phyloP scores from a whole-genome alignment of 2,888 invertebrate species.

The Oscheius onirici region DNA sequence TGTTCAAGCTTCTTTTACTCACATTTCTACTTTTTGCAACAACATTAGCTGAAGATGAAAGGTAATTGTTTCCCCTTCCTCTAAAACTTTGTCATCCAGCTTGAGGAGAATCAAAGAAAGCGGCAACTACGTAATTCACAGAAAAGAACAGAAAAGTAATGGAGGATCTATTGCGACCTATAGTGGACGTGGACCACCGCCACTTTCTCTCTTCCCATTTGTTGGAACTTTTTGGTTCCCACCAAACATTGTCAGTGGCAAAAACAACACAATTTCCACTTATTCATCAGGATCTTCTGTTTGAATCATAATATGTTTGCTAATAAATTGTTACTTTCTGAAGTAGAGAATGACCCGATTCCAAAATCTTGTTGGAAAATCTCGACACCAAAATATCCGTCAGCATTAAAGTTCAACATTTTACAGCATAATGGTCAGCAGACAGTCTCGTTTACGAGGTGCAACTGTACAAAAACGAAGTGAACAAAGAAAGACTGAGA shows the following conservation, averaged over 20 bases:
- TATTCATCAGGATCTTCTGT: conserved; percentile 7
- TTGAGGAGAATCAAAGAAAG: neutral
- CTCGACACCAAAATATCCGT: neutral
- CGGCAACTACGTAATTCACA: conserved; percentile 17
- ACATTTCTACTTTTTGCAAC: conserved; percentile 6
- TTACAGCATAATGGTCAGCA: neutral
- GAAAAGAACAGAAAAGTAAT: conserved; percentile 7
- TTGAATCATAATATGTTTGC: neutral
- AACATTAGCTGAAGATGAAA: neutral
- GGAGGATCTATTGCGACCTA: conserved; percentile 19
- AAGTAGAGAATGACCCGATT: no score
- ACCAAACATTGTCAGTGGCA: neutral
- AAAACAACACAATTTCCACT: conserved; percentile 11
- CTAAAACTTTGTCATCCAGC: neutral
- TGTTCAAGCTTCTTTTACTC: conserved; percentile 12
- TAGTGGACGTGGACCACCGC: conserved; percentile 14
- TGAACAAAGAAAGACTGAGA: neutral
- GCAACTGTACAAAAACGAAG: neutral
- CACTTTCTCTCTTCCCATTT: conserved; percentile 11
- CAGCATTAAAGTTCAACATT: neutral
- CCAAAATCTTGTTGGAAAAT: neutral
- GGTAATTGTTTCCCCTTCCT: neutral
- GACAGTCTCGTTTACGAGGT: neutral
- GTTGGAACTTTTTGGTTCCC: conserved; percentile 15
- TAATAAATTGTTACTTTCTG: no score